Base-by-base conservation (phyloP, 2,888 invertebrate species). In the Sylvicola cinctus region DNA sequence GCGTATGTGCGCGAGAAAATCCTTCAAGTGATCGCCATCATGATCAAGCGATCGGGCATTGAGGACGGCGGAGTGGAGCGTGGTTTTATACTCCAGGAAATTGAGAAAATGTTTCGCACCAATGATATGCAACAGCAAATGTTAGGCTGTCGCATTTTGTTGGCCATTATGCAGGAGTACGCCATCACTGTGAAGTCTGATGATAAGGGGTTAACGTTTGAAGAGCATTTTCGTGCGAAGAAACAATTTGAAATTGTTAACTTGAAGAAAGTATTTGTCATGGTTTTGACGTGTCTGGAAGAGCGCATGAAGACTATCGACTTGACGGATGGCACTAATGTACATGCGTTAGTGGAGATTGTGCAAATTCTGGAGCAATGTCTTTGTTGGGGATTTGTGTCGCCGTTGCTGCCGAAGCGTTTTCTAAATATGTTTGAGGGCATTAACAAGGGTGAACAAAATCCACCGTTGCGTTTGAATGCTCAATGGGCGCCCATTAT, bases 171-270 rank as follows among this genome's bases (percentile, higher is more conserved):
- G 64, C 81, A 83, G 61, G 90, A 90, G 55, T 88, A 84, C 60
- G 77, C 83, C 7, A 79, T 72, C 20, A 80, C 84, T 4, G 73
- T 77, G 2, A 76, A 83, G 49, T 81, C 87, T 2, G 75, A 84
- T 23, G 84, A 84, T 56, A 76, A 85, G 10, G 85, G 87, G 5
- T 61, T 90, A 32, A 74, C 85, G 29, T 88, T 83, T 81, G 85
- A 85, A 55, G 70, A 76, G 25, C 88, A 91, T 56, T 74, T 78
- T 46, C 68, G 72, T 48, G 74, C 81, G 20, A 90, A 88, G 55
- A 74, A 73, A 46, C 70, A 75, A 29, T 90, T 91, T 61, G 87
- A 90, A 63, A 69, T 65, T 15, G 64, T 68, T 32, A 80, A 85
- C 51, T 60, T 91, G 43, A 75, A 77, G 47, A 65, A 72, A 41